phyloP scores from a whole-genome alignment of 2,113 vertebrate genomes.

The Petrocephalus zakoni region DNA sequence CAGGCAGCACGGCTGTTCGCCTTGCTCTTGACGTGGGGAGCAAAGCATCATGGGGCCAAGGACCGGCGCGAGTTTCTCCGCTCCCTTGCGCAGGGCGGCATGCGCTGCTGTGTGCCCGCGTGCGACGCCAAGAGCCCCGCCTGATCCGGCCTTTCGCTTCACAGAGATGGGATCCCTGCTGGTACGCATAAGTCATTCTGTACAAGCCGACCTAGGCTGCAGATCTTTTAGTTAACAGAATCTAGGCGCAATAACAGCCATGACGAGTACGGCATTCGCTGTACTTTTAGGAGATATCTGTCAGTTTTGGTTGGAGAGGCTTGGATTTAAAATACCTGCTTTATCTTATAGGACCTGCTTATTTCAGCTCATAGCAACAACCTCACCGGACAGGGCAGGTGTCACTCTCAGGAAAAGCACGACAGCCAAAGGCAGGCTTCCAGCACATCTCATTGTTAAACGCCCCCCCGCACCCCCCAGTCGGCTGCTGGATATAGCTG shows the following conservation, averaged over 20 bases:
- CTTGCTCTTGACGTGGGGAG: not conserved
- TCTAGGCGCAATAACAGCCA: not conserved
- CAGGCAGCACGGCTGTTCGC: not conserved
- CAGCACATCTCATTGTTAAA: not conserved
- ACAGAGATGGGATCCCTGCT: not conserved
- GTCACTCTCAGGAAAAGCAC: not conserved
- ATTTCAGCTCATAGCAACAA: not conserved
- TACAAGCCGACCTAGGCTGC: not conserved
- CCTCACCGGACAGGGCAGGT: not conserved
- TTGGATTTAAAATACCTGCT: not conserved
- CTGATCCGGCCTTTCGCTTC: not conserved
- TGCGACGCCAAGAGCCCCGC: not conserved
- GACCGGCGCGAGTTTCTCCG: not conserved
- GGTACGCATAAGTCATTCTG: not conserved
- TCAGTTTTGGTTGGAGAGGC: not conserved
- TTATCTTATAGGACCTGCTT: not conserved
- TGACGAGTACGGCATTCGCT: not conserved
- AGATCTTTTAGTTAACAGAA: not conserved
- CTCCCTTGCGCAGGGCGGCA: not conserved
- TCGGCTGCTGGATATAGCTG: not conserved
- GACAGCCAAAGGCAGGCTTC: not conserved
- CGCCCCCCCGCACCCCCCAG: not conserved
- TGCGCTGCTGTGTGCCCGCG: not conserved
- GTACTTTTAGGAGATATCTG: not conserved
- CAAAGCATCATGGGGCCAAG: not conserved